Evolutionary conservation across 2,888 invertebrate species (phyloP).

Genomic region (Rotaria macrura): DNA sequence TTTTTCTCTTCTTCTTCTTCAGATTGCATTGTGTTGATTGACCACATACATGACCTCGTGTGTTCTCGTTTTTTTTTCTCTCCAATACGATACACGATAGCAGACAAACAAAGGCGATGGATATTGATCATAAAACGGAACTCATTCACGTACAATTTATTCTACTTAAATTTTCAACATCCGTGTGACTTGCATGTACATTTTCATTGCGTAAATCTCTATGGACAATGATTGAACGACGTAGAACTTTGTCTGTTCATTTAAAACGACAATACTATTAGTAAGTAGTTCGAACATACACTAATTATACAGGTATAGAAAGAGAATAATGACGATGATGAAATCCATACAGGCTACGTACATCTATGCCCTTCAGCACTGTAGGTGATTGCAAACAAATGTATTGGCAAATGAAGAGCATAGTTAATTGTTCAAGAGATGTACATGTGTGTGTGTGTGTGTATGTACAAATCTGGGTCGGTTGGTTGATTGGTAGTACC

Average conservation of each 20-base stretch:
- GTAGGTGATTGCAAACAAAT: neutral
- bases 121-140: neutral
- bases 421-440: neutral
- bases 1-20: neutral
- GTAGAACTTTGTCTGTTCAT: neutral
- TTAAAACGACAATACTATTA: neutral
- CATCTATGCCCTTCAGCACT: neutral
- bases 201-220: neutral
- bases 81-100: neutral
- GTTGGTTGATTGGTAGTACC: neutral
- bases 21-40: neutral
- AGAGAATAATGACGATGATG: neutral
- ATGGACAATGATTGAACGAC: neutral
- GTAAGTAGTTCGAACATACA: neutral
- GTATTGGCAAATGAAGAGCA: neutral
- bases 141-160: neutral
- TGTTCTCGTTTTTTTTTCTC: neutral
- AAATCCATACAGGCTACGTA: neutral
- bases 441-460: neutral
- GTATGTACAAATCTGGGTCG: neutral
- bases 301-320: constrained; percentile 3
- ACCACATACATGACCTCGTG: neutral
- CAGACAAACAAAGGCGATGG: neutral
- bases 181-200: neutral
- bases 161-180: neutral